Conservation (phyloP, 2,888 invertebrate species). For the Tenodera sinensis region DNA sequence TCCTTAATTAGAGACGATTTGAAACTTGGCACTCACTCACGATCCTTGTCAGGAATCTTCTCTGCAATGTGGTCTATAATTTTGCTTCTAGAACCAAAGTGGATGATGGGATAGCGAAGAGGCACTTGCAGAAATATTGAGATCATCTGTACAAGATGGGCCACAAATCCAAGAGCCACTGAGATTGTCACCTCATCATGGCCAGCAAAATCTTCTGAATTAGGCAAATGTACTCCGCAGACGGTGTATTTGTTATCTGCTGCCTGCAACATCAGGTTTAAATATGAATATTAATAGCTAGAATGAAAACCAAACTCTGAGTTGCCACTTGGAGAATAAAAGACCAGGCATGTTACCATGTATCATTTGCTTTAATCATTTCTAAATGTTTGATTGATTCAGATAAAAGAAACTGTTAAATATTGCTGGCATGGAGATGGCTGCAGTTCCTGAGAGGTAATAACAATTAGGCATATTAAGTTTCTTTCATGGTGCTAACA, state of each 20-base stretch:
- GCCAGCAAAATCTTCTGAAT: constrained; percentile 61
- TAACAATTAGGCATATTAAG: no score
- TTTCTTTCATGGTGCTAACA: no score
- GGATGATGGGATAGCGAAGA: constrained; percentile 75
- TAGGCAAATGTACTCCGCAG: constrained; percentile 66
- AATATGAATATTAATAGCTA: no score
- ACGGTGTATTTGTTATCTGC: constrained; percentile 56
- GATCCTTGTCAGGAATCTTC: constrained; percentile 60
- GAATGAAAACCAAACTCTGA: no score
- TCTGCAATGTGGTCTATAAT: constrained; percentile 75
- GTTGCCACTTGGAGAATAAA: no score
- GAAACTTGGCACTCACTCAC: constrained; percentile 52
- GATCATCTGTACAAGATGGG: constrained; percentile 77
- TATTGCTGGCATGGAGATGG: no score
- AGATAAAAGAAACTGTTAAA: no score
- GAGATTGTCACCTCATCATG: constrained; percentile 66
- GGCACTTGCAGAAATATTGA: constrained; percentile 82
- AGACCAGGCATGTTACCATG: no score
- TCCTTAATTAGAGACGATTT: no score
- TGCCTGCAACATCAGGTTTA: constrained; percentile 39
- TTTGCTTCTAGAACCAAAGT: constrained; percentile 77
- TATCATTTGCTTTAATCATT: no score
- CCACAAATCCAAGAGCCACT: constrained; percentile 83
- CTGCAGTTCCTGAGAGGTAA: no score
- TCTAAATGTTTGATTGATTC: no score